phyloP scores from a whole-genome alignment of 2,888 invertebrate genomes.

The Cerceris ruficornis region DNA sequence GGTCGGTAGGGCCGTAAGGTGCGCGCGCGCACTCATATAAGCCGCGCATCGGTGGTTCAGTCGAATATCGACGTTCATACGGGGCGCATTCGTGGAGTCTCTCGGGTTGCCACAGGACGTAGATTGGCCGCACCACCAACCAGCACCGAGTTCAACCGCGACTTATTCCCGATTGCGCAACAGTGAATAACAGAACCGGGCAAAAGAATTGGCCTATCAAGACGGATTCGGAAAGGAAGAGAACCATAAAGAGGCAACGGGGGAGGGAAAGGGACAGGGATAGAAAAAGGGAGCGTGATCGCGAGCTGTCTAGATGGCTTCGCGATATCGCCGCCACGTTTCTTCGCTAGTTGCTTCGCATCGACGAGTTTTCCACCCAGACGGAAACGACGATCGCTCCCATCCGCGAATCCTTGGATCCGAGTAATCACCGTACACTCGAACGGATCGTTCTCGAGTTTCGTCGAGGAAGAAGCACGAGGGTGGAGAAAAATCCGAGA shows the following conservation, averaged over 20 bases:
- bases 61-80: conserved; percentile 75
- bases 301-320: not conserved
- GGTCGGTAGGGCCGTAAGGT: not conserved
- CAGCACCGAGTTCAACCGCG: not conserved
- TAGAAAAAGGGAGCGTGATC: not conserved
- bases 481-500: too few species aligned
- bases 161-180: too few species aligned
- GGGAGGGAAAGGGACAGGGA: not conserved
- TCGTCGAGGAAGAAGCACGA: too few species aligned
- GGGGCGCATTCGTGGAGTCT: conserved; percentile 58
- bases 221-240: not conserved
- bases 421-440: not conserved
- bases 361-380: not conserved
- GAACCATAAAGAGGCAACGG: not conserved
- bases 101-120: conserved; percentile 18
- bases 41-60: conserved; percentile 69
- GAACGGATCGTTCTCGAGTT: not conserved
- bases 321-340: not conserved
- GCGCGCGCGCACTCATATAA: conserved; percentile 59
- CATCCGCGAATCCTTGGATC: not conserved
- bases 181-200: too few species aligned
- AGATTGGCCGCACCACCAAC: conserved; percentile 22
- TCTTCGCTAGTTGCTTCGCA: not conserved
- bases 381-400: not conserved
- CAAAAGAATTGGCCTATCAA: not conserved